phyloP scores from a whole-genome alignment of 2,888 invertebrate species.

The Leptinotarsa haldemani region DNA sequence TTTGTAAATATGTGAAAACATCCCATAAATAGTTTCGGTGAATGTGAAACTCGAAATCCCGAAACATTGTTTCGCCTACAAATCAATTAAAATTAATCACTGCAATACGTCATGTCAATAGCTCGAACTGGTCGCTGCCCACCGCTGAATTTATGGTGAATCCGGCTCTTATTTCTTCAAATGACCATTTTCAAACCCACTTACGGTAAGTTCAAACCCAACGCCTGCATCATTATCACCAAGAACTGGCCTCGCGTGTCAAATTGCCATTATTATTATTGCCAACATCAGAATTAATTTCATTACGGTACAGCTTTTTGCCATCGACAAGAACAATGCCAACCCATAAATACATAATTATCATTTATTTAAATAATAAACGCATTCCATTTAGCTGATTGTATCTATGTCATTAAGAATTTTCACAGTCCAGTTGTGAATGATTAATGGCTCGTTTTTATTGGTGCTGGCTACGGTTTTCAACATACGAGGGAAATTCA shows the following conservation, averaged over 20 bases:
- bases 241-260: conserved; percentile 45
- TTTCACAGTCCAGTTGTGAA: conserved; percentile 43
- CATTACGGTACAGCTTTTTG: conserved; percentile 51
- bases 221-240: conserved; percentile 28
- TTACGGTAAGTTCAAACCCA: conserved; percentile 20
- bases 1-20: no score
- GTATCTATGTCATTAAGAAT: conserved; percentile 48
- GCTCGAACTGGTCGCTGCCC: conserved; percentile 6
- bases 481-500: neutral
- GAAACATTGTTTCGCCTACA: conserved; percentile 5
- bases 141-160: conserved; percentile 3
- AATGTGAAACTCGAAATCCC: neutral
- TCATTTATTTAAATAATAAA: conserved; percentile 54
- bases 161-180: conserved; percentile 18
- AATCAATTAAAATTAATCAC: conserved; percentile 1
- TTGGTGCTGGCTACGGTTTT: neutral
- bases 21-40: no score
- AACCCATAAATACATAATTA: conserved; percentile 53
- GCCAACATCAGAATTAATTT: conserved; percentile 54
- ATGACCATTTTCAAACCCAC: conserved; percentile 18
- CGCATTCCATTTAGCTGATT: conserved; percentile 47
- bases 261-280: conserved; percentile 51
- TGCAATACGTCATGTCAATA: conserved; percentile 8
- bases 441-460: conserved; percentile 37
- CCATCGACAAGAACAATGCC: conserved; percentile 49